Evolutionary conservation across 2,888 invertebrate genomes (phyloP).

Genomic region (Andricus curvator): DNA sequence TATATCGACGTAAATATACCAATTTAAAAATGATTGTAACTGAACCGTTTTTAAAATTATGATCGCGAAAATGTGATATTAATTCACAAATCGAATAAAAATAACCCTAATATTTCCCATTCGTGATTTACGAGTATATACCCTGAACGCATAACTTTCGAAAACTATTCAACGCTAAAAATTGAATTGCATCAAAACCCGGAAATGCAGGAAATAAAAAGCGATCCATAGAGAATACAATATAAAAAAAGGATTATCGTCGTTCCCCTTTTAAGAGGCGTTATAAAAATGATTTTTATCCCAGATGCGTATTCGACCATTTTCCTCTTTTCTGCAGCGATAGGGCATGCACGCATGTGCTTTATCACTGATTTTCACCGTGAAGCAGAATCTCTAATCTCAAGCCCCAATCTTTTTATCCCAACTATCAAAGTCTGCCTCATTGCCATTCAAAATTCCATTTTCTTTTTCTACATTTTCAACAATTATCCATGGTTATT

Average conservation of each 20-base stretch:
- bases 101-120: too few species aligned
- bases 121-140: too few species aligned
- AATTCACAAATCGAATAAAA: too few species aligned
- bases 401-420: neutral
- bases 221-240: too few species aligned
- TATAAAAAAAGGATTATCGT: neutral
- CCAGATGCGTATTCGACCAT: slow-evolving; percentile 52
- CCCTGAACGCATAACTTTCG: too few species aligned
- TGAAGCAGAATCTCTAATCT: neutral
- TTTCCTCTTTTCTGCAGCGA: slow-evolving; percentile 3
- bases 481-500: neutral
- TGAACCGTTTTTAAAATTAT: too few species aligned
- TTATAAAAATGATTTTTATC: slow-evolving; percentile 47
- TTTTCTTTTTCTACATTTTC: neutral
- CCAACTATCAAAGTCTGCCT: neutral
- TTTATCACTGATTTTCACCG: slow-evolving; percentile 34
- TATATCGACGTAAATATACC: too few species aligned
- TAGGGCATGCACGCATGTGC: slow-evolving; percentile 14
- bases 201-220: neutral
- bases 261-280: too few species aligned
- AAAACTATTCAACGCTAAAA: neutral
- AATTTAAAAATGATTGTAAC: too few species aligned
- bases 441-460: neutral
- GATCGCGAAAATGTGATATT: too few species aligned
- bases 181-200: neutral